Evolutionary conservation across 1,140 invertebrate genomes (phyloP), one percentile per base, ranked within the genome.

Genomic region (Eurosta solidaginis): DNA sequence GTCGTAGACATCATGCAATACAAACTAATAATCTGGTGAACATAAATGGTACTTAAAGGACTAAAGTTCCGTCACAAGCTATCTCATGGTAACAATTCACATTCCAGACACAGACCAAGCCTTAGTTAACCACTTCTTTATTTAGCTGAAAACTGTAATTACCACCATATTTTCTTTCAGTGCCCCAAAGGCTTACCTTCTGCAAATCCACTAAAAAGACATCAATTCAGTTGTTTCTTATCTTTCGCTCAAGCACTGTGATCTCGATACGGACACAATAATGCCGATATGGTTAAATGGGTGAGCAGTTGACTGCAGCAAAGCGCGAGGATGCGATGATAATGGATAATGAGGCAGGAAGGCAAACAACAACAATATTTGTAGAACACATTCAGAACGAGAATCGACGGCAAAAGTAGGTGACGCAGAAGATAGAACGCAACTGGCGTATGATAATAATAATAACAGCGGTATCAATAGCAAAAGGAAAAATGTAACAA

Each of bases 281-380:
- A 10, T 9, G 29, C 59, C n/a, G 59, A 68, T 68, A 40, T 40
- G 59, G 33, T 40, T 68, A 68, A 68, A 40, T 20, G 59, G n/a
- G n/a, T 40, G 59, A 68, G 59, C 29, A 68, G 29, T 68, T 68
- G 33, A 33, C 5, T 68, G 59, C 36, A 68, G 33, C 17, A n/a
- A 40, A 20, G 33, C 33, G 59, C 59, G 59, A 42, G 33, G 33
- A 33, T 40, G 33, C 59, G 36, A 22, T 40, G 33, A 68, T 68
- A 68, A 68, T 68, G 59, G 33, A 40, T 68, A 68, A 68, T 42
- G 59, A n/a, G 29, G 59, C 59, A 68, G 33, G 59, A 36, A n/a
- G n/a, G 33, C 59, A 36, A 42, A 9, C 59, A 5, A 17, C 29
- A 0, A 22, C 29, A 40, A 40, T 10, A 0, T 14, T 3, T 17